Evolutionary conservation across 2,113 vertebrate genomes (phyloP).

Genomic region (Otolemur garnettii): DNA sequence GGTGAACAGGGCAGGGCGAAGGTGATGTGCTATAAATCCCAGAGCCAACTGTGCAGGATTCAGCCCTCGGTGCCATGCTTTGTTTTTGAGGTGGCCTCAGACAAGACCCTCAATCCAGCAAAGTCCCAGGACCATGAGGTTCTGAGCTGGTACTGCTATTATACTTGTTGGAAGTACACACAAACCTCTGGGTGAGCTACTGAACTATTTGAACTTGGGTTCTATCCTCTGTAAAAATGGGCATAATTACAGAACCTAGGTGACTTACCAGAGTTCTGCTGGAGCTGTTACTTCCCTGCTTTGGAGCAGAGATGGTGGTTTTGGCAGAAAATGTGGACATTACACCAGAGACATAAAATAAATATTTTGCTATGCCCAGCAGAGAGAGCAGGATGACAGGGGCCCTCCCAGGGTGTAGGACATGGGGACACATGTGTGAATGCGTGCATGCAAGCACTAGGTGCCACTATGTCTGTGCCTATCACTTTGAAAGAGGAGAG

Average conservation of each 20-base stretch:
- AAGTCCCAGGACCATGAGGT: not conserved
- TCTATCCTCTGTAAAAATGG: not conserved
- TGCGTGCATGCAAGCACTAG: accelerated
- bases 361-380: not conserved
- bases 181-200: accelerated
- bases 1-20: not conserved
- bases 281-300: not conserved
- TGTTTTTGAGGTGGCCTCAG: not conserved
- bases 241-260: too few species aligned
- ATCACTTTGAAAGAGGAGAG: not conserved
- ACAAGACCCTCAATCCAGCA: not conserved
- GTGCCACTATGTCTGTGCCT: not conserved
- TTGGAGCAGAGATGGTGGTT: not conserved
- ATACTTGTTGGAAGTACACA: accelerated
- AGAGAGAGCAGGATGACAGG: not conserved
- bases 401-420: not conserved
- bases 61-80: not conserved
- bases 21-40: not conserved
- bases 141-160: not conserved
- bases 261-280: not conserved
- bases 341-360: not conserved
- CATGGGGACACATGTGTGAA: accelerated
- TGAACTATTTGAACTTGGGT: accelerated
- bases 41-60: not conserved
- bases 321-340: not conserved